Evolutionary conservation across 2,113 vertebrate genomes (phyloP).

Genomic region (Calidris pygmaea): DNA sequence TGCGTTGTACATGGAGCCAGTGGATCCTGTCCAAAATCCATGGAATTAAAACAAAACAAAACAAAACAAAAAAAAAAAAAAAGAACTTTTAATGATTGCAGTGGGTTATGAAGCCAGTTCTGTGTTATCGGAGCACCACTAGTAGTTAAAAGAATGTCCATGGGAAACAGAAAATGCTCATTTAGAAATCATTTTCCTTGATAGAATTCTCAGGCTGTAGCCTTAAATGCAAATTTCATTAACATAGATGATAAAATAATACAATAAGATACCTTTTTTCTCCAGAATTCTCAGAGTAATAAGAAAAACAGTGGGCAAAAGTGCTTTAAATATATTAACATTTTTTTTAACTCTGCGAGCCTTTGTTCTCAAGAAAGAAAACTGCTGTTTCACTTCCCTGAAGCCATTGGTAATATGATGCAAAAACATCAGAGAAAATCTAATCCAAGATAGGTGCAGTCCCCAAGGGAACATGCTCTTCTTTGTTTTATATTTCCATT

Average conservation of each 20-base stretch:
- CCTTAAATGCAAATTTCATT: slow-evolving; percentile 62
- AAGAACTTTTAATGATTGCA: neutral
- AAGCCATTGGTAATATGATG: slow-evolving; percentile 82
- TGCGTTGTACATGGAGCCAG: no score
- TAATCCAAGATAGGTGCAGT: slow-evolving; percentile 79
- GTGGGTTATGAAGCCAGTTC: neutral
- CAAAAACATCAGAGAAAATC: slow-evolving; percentile 83
- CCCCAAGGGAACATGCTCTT: slow-evolving; percentile 74
- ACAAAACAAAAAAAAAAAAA: neutral
- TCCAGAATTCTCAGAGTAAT: slow-evolving; percentile 61
- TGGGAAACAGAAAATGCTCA: neutral
- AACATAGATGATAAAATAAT: slow-evolving; percentile 62
- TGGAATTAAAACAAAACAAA: neutral
- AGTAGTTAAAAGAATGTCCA: neutral
- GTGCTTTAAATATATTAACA: slow-evolving; percentile 71
- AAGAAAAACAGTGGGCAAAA: slow-evolving; percentile 67
- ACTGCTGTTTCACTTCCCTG: slow-evolving; percentile 78
- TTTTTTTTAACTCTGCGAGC: slow-evolving; percentile 62
- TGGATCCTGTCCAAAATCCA: neutral
- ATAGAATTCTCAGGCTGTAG: neutral
- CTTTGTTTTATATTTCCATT: slow-evolving; percentile 84
- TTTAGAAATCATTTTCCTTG: neutral
- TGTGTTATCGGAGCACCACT: neutral
- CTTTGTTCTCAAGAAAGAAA: slow-evolving; percentile 80
- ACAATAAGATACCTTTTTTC: slow-evolving; percentile 56